Evolutionary conservation across 2,797 vertebrate species (phyloP).

Genomic region (Cynopterus sphinx): DNA sequence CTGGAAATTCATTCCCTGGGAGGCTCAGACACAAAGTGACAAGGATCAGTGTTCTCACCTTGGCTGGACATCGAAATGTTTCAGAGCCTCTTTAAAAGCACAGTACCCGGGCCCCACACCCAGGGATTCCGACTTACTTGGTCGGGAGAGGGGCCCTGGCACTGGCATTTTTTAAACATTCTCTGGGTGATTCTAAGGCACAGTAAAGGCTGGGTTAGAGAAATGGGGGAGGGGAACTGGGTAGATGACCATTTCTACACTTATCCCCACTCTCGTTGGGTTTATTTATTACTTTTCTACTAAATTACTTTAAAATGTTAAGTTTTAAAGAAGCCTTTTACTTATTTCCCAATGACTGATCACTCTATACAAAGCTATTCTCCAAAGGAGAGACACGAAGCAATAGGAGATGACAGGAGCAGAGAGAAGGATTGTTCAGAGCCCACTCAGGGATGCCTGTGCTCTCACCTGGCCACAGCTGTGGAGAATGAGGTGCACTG

Average conservation of each 20-base stretch:
- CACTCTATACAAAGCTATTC: neutral
- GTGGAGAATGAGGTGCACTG: rapidly evolving
- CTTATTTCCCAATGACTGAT: neutral
- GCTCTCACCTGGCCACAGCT: neutral
- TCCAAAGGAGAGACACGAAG: neutral
- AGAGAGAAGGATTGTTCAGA: neutral
- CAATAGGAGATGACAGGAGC: neutral
- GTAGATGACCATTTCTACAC: rapidly evolving
- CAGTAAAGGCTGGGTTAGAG: neutral
- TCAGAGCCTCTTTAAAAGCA: neutral
- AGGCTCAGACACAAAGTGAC: neutral
- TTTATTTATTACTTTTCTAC: neutral
- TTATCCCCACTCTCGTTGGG: neutral
- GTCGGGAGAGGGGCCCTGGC: neutral
- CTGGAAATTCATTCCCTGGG: neutral
- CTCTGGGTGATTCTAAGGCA: neutral
- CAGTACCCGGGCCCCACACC: too few species aligned
- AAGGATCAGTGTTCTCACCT: neutral
- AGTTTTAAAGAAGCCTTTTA: neutral
- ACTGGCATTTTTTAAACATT: neutral
- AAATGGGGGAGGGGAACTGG: neutral
- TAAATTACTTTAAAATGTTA: neutral
- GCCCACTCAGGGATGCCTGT: neutral
- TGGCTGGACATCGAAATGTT: neutral
- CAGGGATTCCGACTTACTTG: neutral